Evolutionary conservation across 2,888 invertebrate species (phyloP).

Genomic region (Tetragnatha montana): DNA sequence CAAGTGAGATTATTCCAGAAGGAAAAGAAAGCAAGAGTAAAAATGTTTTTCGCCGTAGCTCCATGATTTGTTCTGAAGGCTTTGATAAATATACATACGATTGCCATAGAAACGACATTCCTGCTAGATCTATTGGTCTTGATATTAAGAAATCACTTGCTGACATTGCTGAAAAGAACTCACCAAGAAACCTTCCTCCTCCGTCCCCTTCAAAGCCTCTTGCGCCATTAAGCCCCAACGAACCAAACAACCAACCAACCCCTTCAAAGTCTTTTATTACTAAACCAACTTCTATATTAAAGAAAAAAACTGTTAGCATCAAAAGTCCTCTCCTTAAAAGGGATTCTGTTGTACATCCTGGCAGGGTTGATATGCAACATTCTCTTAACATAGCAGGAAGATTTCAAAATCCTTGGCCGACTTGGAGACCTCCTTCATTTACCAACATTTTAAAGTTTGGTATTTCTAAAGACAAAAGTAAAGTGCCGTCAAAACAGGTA

Average conservation of each 20-base stretch:
- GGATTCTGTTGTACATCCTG: constrained; percentile 72
- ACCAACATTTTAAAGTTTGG: constrained; percentile 72
- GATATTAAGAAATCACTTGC: constrained; percentile 26
- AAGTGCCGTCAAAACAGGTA: constrained; percentile 72
- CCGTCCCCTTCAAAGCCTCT: constrained; percentile 18
- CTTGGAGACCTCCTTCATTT: constrained; percentile 73
- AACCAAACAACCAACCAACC: constrained; percentile 17
- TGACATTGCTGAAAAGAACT: constrained; percentile 13
- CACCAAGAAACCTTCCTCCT: constrained; percentile 1
- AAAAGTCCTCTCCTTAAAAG: constrained; percentile 69
- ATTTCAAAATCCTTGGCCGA: constrained; percentile 75
- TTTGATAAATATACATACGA: constrained; percentile 72
- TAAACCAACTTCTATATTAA: constrained; percentile 48
- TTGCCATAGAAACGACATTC: constrained; percentile 65
- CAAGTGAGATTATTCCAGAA: constrained; percentile 14
- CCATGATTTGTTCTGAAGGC: constrained; percentile 70
- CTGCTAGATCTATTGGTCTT: constrained; percentile 55
- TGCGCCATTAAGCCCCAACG: no score
- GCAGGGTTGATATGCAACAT: constrained; percentile 67
- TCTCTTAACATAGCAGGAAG: constrained; percentile 74
- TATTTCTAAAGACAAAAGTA: constrained; percentile 72
- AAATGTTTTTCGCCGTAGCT: constrained; percentile 65
- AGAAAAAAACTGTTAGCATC: constrained; percentile 41
- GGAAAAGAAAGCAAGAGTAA: constrained; percentile 37
- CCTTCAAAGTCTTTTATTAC: background rate